phyloP scores from a whole-genome alignment of 2,888 invertebrate species.

The Altica lythri region DNA sequence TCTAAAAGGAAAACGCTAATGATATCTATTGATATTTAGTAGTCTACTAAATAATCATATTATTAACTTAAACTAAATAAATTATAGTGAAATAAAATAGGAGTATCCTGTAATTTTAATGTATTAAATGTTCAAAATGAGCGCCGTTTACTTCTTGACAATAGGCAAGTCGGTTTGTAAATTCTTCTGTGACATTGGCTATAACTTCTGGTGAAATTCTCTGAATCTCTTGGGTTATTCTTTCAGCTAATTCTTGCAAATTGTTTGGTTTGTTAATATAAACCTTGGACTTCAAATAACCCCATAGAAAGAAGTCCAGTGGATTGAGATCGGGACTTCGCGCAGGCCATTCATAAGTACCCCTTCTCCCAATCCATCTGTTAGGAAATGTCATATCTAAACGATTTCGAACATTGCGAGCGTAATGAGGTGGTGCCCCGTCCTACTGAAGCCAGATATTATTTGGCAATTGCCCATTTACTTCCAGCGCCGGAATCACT shows the following conservation, averaged over 20 bases:
- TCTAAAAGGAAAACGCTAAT: too few relatives aligned
- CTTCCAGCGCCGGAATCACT: too few relatives aligned
- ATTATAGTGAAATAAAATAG: too few relatives aligned
- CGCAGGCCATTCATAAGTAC: slow-evolving; percentile 8
- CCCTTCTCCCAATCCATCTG: slow-evolving; percentile 13
- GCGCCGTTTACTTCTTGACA: too few relatives aligned
- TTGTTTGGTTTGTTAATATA: neutral
- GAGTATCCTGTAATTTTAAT: too few relatives aligned
- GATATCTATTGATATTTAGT: too few relatives aligned
- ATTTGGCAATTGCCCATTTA: neutral
- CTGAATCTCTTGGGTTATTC: slow-evolving; percentile 2
- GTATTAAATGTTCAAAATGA: too few relatives aligned
- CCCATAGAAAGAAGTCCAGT: neutral
- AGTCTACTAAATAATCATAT: too few relatives aligned
- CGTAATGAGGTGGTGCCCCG: neutral
- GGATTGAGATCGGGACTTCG: slow-evolving; percentile 1
- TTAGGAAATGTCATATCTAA: neutral
- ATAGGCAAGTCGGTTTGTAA: too few relatives aligned
- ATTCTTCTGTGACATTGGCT: neutral
- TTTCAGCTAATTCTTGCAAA: neutral
- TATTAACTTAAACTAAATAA: too few relatives aligned
- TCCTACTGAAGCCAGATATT: too few relatives aligned
- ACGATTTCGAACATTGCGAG: neutral
- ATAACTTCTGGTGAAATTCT: neutral
- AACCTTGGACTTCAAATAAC: neutral